Evolutionary conservation across 2,113 vertebrate genomes (phyloP).

Genomic region (Alosa alosa): DNA sequence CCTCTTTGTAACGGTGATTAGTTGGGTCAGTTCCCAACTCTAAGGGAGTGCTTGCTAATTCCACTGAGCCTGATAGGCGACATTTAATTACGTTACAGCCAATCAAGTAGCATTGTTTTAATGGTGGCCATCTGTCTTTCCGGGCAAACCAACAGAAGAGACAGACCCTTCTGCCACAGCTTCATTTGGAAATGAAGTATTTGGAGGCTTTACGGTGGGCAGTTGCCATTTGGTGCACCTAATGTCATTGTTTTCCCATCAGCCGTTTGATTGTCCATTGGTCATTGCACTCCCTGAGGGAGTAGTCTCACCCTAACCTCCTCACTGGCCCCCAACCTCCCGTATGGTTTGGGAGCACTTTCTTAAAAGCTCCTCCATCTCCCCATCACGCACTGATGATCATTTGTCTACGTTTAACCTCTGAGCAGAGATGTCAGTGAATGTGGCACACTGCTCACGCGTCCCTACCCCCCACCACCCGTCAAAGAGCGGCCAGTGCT

Average conservation of each 20-base stretch:
- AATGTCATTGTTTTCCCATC: conserved; percentile 45
- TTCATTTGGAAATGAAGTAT: conserved; percentile 41
- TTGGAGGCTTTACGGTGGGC: conserved; percentile 48
- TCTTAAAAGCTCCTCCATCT: conserved; percentile 24
- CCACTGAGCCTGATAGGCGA: background rate
- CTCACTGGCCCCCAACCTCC: background rate
- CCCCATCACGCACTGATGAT: conserved; percentile 12
- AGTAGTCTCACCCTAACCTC: background rate
- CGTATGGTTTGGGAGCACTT: conserved; percentile 22
- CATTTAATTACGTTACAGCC: conserved; percentile 6
- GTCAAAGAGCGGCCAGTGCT: background rate
- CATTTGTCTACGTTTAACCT: conserved; percentile 38
- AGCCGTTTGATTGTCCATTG: conserved; percentile 13
- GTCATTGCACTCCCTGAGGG: conserved; percentile 34
- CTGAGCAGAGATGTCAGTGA: background rate
- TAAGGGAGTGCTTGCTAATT: background rate
- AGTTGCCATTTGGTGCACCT: conserved; percentile 27
- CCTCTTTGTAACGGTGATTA: background rate
- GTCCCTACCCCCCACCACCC: background rate
- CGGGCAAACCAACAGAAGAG: background rate
- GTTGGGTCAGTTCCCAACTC: background rate
- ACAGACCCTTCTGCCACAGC: conserved; percentile 14
- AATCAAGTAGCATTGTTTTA: conserved; percentile 22
- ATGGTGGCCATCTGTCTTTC: conserved; percentile 39
- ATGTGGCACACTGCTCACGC: background rate